These are phyloP conservation scores for Falcaria lacertinaria DNA, from an alignment of 2,888 invertebrate species.

Conservation along the genomic window DNA sequence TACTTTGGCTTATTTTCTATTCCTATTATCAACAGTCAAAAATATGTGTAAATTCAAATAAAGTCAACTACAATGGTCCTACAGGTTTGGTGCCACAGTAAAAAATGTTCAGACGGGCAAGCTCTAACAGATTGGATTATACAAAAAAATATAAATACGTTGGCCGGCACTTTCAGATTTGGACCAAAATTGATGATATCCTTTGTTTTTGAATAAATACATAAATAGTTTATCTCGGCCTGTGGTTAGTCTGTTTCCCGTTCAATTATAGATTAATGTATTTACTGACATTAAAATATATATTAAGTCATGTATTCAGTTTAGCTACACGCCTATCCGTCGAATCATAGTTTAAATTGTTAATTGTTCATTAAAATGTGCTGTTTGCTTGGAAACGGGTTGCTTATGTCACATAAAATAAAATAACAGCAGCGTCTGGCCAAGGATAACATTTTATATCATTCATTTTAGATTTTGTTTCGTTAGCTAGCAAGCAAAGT, in stretches of 20 bases:
- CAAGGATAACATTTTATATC: not conserved
- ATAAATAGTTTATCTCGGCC: not conserved
- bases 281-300: not conserved
- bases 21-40: too few relatives aligned
- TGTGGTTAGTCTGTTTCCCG: not conserved
- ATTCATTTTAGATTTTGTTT: not conserved
- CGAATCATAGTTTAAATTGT: not conserved
- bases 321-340: not conserved
- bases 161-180: too few relatives aligned
- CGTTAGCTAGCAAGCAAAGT: too few relatives aligned
- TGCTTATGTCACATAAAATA: not conserved
- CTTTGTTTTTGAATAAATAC: too few relatives aligned
- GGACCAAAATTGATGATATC: too few relatives aligned
- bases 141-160: too few relatives aligned
- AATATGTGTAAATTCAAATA: too few relatives aligned
- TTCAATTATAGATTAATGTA: not conserved
- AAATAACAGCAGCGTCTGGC: not conserved
- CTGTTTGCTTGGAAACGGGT: not conserved
- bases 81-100: too few relatives aligned
- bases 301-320: not conserved
- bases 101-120: too few relatives aligned
- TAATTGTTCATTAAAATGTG: conserved; percentile 1
- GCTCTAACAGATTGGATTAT: too few relatives aligned
- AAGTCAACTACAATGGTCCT: too few relatives aligned
- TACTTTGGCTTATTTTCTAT: too few relatives aligned